phyloP scores from a whole-genome alignment of 2,888 invertebrate species.

The Nephrotoma appendiculata region DNA sequence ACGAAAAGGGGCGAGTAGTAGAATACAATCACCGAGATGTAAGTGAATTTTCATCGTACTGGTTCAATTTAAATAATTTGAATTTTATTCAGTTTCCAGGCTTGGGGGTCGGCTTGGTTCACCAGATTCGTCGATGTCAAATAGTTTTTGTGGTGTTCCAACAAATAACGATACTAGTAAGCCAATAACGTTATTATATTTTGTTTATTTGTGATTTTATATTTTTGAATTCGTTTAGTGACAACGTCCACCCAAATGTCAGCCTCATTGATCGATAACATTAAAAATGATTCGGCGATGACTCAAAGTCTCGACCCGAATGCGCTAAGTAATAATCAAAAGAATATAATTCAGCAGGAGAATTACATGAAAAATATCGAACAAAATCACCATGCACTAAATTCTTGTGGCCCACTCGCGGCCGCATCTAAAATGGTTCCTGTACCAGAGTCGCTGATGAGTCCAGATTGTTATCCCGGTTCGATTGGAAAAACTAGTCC shows the following conservation, averaged over 20 bases:
- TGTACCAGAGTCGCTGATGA: conserved; percentile 76
- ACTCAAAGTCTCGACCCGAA: conserved; percentile 48
- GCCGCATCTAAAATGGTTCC: conserved; percentile 78
- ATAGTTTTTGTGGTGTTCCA: conserved; percentile 46
- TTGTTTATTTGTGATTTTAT: conserved; percentile 4
- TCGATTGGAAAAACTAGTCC: neutral
- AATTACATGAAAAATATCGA: neutral
- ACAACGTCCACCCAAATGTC: conserved; percentile 25
- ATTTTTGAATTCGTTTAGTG: neutral
- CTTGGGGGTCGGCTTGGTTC: conserved; percentile 38
- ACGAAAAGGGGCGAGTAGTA: conserved; percentile 27
- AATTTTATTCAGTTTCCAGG: conserved; percentile 27
- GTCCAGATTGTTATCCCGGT: conserved; percentile 46
- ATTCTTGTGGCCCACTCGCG: conserved; percentile 41
- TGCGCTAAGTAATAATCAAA: conserved; percentile 10
- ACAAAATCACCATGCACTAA: neutral
- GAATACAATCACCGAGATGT: conserved; percentile 33
- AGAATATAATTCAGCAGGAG: neutral
- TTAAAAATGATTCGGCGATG: conserved; percentile 36
- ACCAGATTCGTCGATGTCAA: conserved; percentile 52
- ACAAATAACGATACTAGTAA: neutral
- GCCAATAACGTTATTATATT: neutral
- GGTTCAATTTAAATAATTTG: conserved; percentile 8
- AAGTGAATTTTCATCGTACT: conserved; percentile 11
- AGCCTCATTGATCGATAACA: conserved; percentile 32